These are phyloP conservation scores for Coendou prehensilis DNA, from an alignment of 2,797 vertebrate genomes.

Conservation along the genomic window DNA sequence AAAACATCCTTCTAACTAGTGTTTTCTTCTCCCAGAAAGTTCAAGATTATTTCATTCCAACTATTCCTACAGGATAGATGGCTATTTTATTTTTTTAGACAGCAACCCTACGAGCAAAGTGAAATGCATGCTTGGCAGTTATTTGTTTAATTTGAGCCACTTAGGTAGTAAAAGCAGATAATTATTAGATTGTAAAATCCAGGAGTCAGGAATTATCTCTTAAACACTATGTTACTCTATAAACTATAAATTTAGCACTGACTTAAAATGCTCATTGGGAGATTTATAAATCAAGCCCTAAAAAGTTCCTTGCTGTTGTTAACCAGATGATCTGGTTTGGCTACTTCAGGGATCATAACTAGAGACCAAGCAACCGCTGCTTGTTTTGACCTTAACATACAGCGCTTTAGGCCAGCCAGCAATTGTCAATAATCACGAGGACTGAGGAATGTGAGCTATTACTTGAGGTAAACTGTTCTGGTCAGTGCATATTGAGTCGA, in stretches of 20 bases:
- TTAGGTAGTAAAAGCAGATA: conserved; percentile 65
- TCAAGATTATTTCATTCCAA: conserved; percentile 68
- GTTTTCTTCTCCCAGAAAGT: conserved; percentile 81
- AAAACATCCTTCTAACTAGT: conserved; percentile 61
- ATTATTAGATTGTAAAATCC: conserved; percentile 77
- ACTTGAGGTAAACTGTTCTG: conserved; percentile 25
- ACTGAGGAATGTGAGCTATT: conserved; percentile 44
- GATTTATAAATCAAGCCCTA: conserved; percentile 66
- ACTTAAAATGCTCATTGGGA: conserved; percentile 63
- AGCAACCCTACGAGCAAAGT: conserved; percentile 58
- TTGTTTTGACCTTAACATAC: conserved; percentile 6
- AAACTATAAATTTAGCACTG: conserved; percentile 59
- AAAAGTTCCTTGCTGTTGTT: not conserved
- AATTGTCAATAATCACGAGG: conserved; percentile 43
- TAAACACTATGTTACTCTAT: conserved; percentile 21
- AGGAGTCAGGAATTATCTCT: conserved; percentile 64
- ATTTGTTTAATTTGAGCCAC: conserved; percentile 69
- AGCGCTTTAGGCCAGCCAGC: not conserved
- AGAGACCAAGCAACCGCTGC: not conserved
- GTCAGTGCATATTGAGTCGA: not conserved
- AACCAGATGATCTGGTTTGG: conserved; percentile 75
- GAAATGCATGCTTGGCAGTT: conserved; percentile 23
- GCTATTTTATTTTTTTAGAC: conserved; percentile 30
- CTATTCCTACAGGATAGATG: conserved; percentile 72
- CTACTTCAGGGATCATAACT: conserved; percentile 55